Evolutionary conservation across 2,888 invertebrate genomes (phyloP), one percentile per base, ranked within the genome.

Genomic region (Parnassius glacialis): DNA sequence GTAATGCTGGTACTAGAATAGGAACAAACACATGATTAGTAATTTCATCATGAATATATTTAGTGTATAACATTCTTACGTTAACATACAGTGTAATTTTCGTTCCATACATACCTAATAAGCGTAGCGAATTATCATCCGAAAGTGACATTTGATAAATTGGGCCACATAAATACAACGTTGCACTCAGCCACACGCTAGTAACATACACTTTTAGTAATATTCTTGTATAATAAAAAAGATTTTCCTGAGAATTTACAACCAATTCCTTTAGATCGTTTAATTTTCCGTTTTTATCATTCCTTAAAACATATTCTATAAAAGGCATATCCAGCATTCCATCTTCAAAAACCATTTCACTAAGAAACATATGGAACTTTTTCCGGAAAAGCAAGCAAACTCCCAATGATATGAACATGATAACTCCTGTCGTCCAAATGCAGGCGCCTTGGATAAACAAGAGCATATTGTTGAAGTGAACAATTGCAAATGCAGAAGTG

Each of bases 381-480:
- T 72, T 73, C 34, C 84, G 75, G 64, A 84, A 90, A 59, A 80
- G 41, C 16, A 89, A 67, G 25, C 85, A 89, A 1, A 90, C 70
- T 0, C 76, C 78, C 3, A 89, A 68, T 1, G 86, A 81, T 10
- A 88, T 84, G 0, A 83, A 83, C 84, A 88, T 85, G 2, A 89
- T 86, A 0, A 87, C 74, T 2, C 85, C 87, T 0, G 90, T 90
- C 0, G 83, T 80, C 89, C 90, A 91, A 48, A 90, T 80, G 62
- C 87, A 85, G n/a, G 86, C 84, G 0, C 85, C 86, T 74, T 89
- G 80, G n/a, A 90, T 88, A 55, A 83, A 85, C 1, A 83, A 57
- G 0, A 79, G 65, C 0, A 84, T 66, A 60, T 91, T 72, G 0
- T 78, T 74, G 1, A 64, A 66, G 54, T 80, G 81, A 9, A 67